These are phyloP conservation scores for Orchestia grillus DNA, from an alignment of 1,140 invertebrate species.

Conservation along the genomic window DNA sequence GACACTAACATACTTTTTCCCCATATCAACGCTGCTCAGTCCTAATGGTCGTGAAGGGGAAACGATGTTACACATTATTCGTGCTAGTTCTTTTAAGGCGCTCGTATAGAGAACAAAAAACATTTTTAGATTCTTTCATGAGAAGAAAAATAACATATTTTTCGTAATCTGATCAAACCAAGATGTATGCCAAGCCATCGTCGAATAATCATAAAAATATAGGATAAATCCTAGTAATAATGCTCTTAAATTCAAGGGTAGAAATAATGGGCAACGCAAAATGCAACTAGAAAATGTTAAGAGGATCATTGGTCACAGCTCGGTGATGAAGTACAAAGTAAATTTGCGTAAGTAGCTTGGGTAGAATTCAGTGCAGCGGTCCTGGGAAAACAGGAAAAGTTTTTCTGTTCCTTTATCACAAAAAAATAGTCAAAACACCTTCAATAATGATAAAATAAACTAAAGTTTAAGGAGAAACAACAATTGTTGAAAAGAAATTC, in stretches of 20 bases:
- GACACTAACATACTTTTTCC: not conserved
- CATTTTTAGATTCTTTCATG: no score
- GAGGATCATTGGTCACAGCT: not conserved
- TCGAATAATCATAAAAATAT: not conserved
- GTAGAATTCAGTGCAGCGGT: no score
- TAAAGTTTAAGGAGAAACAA: no score
- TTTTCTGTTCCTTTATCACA: no score
- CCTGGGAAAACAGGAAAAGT: no score
- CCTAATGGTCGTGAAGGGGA: not conserved
- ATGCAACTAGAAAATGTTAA: not conserved
- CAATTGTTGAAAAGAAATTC: no score
- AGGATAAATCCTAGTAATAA: not conserved
- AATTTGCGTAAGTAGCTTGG: not conserved
- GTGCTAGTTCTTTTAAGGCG: no score
- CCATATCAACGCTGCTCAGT: not conserved
- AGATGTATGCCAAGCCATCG: not conserved
- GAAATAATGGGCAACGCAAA: not conserved
- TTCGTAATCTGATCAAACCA: not conserved
- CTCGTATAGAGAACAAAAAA: no score
- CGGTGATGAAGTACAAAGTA: not conserved
- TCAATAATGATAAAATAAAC: no score
- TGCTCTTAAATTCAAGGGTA: not conserved
- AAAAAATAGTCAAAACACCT: no score
- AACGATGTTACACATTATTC: not conserved
- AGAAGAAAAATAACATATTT: no score